These are phyloP conservation scores for Pelobates fuscus DNA, from an alignment of 2,113 vertebrate genomes.

Conservation along the genomic window DNA sequence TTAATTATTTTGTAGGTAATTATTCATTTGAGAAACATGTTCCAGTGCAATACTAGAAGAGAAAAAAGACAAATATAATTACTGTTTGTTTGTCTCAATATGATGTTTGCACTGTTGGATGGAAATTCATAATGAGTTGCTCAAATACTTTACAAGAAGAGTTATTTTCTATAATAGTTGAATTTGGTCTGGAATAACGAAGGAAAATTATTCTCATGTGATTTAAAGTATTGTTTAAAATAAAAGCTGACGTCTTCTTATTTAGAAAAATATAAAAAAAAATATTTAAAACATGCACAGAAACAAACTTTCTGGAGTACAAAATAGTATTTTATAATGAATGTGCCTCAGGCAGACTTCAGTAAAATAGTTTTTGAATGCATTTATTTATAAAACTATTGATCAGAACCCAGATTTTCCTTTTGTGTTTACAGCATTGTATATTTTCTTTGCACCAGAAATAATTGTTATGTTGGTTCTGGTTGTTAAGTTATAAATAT, in stretches of 20 bases:
- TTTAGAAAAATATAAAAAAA: slow-evolving; percentile 49
- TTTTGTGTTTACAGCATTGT: slow-evolving; percentile 44
- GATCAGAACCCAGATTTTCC: slow-evolving; percentile 51
- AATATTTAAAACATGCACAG: slow-evolving; percentile 43
- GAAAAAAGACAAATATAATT: slow-evolving; percentile 64
- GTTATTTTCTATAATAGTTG: slow-evolving; percentile 54
- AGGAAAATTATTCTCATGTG: slow-evolving; percentile 22
- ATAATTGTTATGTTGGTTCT: slow-evolving; percentile 53
- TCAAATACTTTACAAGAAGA: slow-evolving; percentile 62
- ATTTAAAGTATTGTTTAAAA: slow-evolving; percentile 36
- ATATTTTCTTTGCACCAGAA: slow-evolving; percentile 46
- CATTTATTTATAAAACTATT: slow-evolving; percentile 44
- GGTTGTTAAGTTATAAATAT: slow-evolving; percentile 55
- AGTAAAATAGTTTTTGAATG: slow-evolving; percentile 51
- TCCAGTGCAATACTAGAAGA: slow-evolving; percentile 61
- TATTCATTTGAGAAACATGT: slow-evolving; percentile 77
- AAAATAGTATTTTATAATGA: slow-evolving; percentile 53
- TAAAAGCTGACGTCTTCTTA: background rate
- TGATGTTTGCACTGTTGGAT: slow-evolving; percentile 56
- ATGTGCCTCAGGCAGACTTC: slow-evolving; percentile 48
- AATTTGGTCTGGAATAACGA: slow-evolving; percentile 25
- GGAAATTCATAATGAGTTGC: slow-evolving; percentile 67
- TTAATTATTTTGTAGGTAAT: slow-evolving; percentile 91
- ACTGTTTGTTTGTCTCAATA: slow-evolving; percentile 62
- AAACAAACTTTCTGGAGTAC: slow-evolving; percentile 40